phyloP scores from a whole-genome alignment of 2,888 invertebrate genomes.

The Actias luna region DNA sequence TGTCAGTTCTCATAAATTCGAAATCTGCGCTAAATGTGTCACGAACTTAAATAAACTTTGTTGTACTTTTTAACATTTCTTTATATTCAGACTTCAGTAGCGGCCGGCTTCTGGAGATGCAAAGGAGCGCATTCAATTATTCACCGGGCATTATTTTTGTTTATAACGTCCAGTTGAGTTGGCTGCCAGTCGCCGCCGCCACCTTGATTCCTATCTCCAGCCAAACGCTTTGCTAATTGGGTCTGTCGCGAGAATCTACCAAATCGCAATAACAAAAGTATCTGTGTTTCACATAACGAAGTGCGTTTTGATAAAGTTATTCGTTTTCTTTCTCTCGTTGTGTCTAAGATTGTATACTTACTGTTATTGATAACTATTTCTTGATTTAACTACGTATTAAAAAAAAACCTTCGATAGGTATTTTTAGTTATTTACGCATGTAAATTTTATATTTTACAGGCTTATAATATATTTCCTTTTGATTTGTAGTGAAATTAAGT shows the following conservation, averaged over 20 bases:
- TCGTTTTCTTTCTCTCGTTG: not conserved
- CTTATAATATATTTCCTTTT: no score
- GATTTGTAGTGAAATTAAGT: no score
- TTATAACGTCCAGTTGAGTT: constrained; percentile 20
- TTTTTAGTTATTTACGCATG: no score
- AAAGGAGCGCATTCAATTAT: constrained; percentile 67
- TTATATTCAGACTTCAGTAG: constrained; percentile 53
- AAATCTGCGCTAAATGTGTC: constrained; percentile 36
- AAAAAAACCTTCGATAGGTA: no score
- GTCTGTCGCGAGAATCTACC: constrained; percentile 14
- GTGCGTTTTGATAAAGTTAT: not conserved
- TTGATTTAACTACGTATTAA: not conserved
- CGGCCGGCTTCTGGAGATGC: constrained; percentile 54
- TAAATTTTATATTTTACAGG: no score
- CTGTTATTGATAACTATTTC: no score
- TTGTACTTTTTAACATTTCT: constrained; percentile 42
- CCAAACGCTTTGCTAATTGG: constrained; percentile 50
- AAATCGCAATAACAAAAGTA: not conserved
- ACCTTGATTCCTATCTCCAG: constrained; percentile 53
- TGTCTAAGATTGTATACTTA: not conserved
- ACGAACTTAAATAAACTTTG: constrained; percentile 31
- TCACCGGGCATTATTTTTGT: constrained; percentile 51
- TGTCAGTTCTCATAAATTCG: not conserved
- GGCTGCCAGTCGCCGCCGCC: constrained; percentile 11
- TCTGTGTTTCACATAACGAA: not conserved